Evolutionary conservation across 2,797 vertebrate genomes (phyloP).

Genomic region (Kryptopterus vitreolus): DNA sequence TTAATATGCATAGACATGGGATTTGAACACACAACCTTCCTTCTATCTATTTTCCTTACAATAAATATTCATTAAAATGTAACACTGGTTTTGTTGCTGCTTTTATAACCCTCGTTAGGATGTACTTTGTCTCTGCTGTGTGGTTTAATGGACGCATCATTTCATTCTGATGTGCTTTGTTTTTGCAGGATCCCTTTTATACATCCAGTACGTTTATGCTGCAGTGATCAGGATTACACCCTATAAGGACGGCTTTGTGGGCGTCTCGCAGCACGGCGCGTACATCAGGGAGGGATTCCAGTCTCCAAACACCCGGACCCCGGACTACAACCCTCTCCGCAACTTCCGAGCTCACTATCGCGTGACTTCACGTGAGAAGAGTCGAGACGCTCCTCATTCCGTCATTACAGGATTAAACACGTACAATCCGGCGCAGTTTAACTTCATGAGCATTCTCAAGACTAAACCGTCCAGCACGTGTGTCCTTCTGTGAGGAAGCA

Average conservation of each 20-base stretch:
- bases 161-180: neutral
- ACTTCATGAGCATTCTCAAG: conserved; percentile 58
- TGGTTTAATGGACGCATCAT: neutral
- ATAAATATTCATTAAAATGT: neutral
- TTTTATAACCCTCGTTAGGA: neutral
- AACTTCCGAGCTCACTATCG: conserved; percentile 68
- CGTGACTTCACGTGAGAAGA: conserved; percentile 68
- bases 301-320: conserved; percentile 61
- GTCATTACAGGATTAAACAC: conserved; percentile 36
- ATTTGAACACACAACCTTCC: neutral
- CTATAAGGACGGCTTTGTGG: conserved; percentile 73
- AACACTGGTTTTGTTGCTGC: neutral
- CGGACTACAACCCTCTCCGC: conserved; percentile 70
- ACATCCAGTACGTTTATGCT: conserved; percentile 73
- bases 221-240: conserved; percentile 70
- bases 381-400: neutral
- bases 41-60: too few species aligned
- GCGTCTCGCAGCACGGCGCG: conserved; percentile 66
- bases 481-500: conserved; percentile 60
- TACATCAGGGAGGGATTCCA: conserved; percentile 72
- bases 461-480: conserved; percentile 68
- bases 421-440: conserved; percentile 68
- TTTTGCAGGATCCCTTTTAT: conserved; percentile 72
- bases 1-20: neutral
- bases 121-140: neutral